These are phyloP conservation scores for Hypotaenidia philippensis DNA, from an alignment of 2,797 vertebrate genomes.

Conservation along the genomic window DNA sequence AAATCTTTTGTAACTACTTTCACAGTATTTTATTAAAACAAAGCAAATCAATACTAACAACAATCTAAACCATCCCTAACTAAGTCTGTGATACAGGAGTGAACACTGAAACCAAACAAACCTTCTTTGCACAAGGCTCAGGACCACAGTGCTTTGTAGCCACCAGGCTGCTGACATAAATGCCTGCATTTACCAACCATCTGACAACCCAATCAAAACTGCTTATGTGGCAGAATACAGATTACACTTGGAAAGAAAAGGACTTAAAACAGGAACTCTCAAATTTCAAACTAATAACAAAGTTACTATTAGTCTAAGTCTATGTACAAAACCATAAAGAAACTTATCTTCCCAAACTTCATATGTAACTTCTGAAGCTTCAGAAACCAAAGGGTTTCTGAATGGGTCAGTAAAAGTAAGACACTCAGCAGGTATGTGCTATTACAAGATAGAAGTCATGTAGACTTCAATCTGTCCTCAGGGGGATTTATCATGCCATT, in stretches of 20 bases:
- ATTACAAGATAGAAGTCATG: not conserved
- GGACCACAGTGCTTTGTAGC: not conserved
- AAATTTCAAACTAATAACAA: not conserved
- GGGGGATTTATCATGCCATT: not conserved
- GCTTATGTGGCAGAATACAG: slow-evolving; percentile 63
- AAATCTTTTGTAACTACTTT: not conserved
- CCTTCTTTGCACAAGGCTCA: not conserved
- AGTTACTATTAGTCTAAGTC: not conserved
- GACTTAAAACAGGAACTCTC: not conserved
- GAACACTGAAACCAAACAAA: not conserved
- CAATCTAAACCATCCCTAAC: not conserved
- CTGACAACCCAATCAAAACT: slow-evolving; percentile 73
- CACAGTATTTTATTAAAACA: not conserved
- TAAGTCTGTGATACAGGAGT: not conserved
- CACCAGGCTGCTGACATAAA: slow-evolving; percentile 78
- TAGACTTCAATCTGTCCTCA: not conserved
- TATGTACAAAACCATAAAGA: not conserved
- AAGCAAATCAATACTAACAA: not conserved
- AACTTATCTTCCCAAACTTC: not conserved
- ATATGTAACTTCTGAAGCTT: not conserved
- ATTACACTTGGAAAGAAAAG: not conserved
- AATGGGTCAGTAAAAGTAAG: not conserved
- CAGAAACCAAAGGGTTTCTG: not conserved
- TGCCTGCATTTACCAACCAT: slow-evolving; percentile 43
- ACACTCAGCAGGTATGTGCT: not conserved